Conservation (phyloP, 2,888 invertebrate species). For the Trisateles emortualis region DNA sequence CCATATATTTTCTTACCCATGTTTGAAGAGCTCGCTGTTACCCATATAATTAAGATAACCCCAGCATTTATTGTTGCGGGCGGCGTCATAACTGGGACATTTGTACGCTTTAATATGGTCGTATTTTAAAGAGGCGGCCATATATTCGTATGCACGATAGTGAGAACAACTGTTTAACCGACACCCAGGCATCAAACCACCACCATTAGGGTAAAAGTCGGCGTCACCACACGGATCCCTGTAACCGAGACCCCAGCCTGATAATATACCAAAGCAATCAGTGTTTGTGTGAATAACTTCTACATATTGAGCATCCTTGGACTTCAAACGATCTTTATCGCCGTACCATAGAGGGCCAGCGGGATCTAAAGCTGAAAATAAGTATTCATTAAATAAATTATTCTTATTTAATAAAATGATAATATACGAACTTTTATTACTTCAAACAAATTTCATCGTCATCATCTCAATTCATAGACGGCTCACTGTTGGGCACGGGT, state of each 20-base stretch:
- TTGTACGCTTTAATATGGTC: conserved; percentile 62
- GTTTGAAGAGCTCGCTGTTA: conserved; percentile 61
- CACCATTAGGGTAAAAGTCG: conserved; percentile 75
- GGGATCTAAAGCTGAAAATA: conserved; percentile 71
- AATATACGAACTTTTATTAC: too few relatives aligned
- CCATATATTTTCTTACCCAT: too few relatives aligned
- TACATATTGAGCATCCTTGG: conserved; percentile 69
- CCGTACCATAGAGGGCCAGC: conserved; percentile 71
- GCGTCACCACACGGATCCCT: conserved; percentile 64
- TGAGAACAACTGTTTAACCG: conserved; percentile 66
- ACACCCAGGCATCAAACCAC: conserved; percentile 71
- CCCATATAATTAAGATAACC: conserved; percentile 62
- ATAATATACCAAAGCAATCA: too few relatives aligned
- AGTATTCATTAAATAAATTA: too few relatives aligned
- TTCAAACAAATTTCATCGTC: too few relatives aligned
- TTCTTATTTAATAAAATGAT: too few relatives aligned
- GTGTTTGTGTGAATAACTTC: conserved; percentile 78
- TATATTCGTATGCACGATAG: conserved; percentile 60
- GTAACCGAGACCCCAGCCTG: conserved; percentile 62
- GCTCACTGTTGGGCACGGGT: too few relatives aligned
- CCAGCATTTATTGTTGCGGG: conserved; percentile 53
- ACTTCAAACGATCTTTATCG: conserved; percentile 53
- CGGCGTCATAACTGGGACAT: conserved; percentile 56
- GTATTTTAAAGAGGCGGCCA: conserved; percentile 64
- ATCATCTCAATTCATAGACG: too few relatives aligned